Evolutionary conservation across 2,113 vertebrate species (phyloP).

Genomic region (Anguilla rostrata): DNA sequence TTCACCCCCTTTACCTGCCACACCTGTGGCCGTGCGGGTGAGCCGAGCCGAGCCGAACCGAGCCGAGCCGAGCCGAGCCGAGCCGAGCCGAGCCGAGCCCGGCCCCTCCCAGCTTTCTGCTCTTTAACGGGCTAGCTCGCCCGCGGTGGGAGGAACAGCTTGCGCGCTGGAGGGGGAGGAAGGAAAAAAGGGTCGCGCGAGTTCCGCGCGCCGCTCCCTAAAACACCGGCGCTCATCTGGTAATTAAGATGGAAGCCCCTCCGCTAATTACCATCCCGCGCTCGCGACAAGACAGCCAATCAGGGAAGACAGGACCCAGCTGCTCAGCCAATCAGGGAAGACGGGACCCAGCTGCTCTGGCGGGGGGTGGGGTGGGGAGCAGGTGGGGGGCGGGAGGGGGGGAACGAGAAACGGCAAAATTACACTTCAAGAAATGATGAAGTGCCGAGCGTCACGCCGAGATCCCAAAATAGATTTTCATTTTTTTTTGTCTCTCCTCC

Average conservation of each 20-base stretch:
- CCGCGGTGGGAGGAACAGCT: neutral
- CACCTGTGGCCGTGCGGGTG: neutral
- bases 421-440: conserved; percentile 24
- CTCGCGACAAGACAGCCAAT: neutral
- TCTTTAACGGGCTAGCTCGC: neutral
- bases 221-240: conserved; percentile 13
- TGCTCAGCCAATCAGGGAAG: conserved; percentile 14
- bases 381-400: too few relatives aligned
- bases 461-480: conserved; percentile 23
- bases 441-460: conserved; percentile 10
- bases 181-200: neutral
- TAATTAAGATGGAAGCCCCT: conserved; percentile 23
- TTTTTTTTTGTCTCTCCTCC: neutral
- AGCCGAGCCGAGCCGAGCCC: too few relatives aligned
- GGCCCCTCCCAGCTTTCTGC: too few relatives aligned
- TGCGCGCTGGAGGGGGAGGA: neutral
- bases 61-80: too few relatives aligned
- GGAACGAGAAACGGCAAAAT: neutral
- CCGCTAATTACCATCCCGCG: conserved; percentile 8
- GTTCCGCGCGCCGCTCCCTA: neutral
- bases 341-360: conserved; percentile 19
- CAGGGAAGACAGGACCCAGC: conserved; percentile 21
- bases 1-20: neutral
- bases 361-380: too few relatives aligned
- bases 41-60: neutral